Evolutionary conservation across 2,797 vertebrate genomes (phyloP).

Genomic region (Carcharodon carcharias): DNA sequence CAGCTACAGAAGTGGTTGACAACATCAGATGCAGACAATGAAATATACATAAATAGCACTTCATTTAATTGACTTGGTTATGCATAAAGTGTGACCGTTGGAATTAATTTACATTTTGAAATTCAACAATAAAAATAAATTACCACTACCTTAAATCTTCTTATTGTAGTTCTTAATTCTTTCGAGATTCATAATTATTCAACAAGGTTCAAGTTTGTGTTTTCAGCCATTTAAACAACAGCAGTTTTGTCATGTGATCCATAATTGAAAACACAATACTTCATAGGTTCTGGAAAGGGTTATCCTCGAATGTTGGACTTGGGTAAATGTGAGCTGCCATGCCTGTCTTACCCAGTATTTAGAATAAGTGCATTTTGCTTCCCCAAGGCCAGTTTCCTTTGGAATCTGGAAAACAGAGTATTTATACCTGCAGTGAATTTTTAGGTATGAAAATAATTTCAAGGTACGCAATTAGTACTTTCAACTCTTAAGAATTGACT

Average conservation of each 20-base stretch:
- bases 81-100: background rate
- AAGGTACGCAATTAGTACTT: background rate
- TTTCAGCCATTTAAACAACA: background rate
- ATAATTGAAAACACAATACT: background rate
- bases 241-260: background rate
- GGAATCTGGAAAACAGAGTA: background rate
- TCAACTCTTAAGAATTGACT: background rate
- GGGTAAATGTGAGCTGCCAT: background rate
- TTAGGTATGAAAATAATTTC: background rate
- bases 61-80: background rate
- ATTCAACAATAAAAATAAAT: conserved; percentile 6
- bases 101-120: background rate
- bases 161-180: background rate
- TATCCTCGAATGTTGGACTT: background rate
- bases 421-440: background rate
- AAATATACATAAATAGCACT: background rate
- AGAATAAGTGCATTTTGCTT: background rate
- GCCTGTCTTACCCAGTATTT: background rate
- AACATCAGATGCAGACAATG: conserved; percentile 38
- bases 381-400: background rate
- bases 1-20: conserved; percentile 58
- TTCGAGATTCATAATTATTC: background rate
- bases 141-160: background rate
- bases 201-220: background rate
- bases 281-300: background rate